Evolutionary conservation across 64 coral and sea anemone genomes (phyloP).

Genomic region (Montipora cactus): DNA sequence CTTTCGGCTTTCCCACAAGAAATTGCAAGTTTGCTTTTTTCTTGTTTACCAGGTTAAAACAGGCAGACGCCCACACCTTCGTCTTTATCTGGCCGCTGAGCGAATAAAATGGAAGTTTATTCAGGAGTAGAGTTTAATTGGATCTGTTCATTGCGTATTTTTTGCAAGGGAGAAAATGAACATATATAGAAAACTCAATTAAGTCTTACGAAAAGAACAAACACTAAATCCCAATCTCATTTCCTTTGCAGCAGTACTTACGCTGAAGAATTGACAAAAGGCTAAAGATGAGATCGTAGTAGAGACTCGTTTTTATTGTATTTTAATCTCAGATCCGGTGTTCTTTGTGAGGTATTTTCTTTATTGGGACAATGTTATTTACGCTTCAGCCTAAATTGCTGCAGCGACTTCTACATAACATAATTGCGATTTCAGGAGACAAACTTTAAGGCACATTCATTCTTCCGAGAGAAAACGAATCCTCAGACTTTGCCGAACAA

Average conservation of each 20-base stretch:
- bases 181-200: constrained; percentile 1
- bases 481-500: not conserved
- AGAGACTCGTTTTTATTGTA: not conserved
- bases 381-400: not conserved
- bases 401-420: constrained; percentile 25
- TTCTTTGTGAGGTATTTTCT: not conserved
- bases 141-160: not conserved
- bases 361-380: constrained; percentile 3
- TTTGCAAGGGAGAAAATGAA: not conserved
- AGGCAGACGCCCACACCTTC: not conserved
- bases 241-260: not conserved
- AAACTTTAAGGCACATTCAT: not conserved
- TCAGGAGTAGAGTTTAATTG: not conserved
- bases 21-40: too few relatives aligned
- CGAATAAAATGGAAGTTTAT: not conserved
- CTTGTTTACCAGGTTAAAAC: too few relatives aligned
- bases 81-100: not conserved
- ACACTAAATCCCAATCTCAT: constrained; percentile 10
- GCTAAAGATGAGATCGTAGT: not conserved
- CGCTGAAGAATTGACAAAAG: not conserved
- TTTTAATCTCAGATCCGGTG: constrained; percentile 17
- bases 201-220: constrained; percentile 5
- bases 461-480: not conserved
- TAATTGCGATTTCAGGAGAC: not conserved
- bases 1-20: too few relatives aligned